Base-by-base conservation (phyloP, 2,113 vertebrate species). In the Oreochromis aureus region DNA sequence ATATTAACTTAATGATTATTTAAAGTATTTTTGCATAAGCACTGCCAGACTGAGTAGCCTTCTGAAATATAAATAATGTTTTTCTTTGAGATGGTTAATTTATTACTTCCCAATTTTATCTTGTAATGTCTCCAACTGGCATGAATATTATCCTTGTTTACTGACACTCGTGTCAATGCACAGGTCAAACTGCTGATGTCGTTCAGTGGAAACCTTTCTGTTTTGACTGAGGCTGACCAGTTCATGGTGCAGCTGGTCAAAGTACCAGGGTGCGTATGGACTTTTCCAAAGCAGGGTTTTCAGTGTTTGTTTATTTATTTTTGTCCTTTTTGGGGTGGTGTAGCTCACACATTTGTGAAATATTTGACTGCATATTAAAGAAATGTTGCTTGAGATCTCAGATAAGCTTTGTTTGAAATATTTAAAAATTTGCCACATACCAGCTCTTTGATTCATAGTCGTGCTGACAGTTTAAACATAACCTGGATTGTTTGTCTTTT, bases 201-300 rank as follows among this genome's bases (percentile, higher is more conserved):
- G 0, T 97, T 96, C 90, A 94, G 81, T 16, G 97, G 96, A 10
- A 94, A 95, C 61, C 63, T 88, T 1, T 90, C 79, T 3, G 86
- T 48, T 30, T 89, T 98, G 41, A 87, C 96, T 1, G 97, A 97
- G 36, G 95, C 97, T 0, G 97, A 98, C 34, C 92, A 89, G 53
- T 97, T 98, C 86, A 95, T 97, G 92, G 94, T 97, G 88, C 94
- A 96, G 86, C 93, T 98, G 24, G 90, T 97, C 22, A 94, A 94
- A 79, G 90, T 97, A 61, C 94, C 95, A 8, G 92, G 96, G 97
- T 97, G 84, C 89, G 96, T 48, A 8, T 59, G 6, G 3, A 22
- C 63, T 30, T 56, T 78, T 48, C 13, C 16, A 46, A 73, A 48
- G 9, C 15, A 5, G 13, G 41, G 27, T 34, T 19, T 51, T 19